These are phyloP conservation scores for Tineola bisselliella DNA, from an alignment of 2,888 invertebrate species.

Conservation along the genomic window DNA sequence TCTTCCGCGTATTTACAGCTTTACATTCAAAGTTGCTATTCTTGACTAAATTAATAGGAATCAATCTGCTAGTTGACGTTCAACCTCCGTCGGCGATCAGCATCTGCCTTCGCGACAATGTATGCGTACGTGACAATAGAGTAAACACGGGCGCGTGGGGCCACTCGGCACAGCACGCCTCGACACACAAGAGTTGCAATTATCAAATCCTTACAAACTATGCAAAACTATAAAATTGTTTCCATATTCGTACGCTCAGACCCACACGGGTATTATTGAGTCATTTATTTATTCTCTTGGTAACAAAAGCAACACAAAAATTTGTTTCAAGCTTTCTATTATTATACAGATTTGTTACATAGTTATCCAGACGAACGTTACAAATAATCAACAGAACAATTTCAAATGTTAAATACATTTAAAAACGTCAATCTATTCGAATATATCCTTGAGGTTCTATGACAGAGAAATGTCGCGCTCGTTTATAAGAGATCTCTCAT, in stretches of 20 bases:
- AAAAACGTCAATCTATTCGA: background rate
- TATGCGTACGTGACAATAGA: conserved; percentile 57
- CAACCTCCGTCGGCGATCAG: background rate
- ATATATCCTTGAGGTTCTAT: background rate
- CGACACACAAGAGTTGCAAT: background rate
- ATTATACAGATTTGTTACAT: too few relatives aligned
- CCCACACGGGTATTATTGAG: background rate
- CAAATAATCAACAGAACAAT: too few relatives aligned
- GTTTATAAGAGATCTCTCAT: conserved; percentile 55
- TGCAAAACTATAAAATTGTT: background rate
- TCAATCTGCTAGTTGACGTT: background rate
- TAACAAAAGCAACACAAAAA: too few relatives aligned
- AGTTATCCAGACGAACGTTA: too few relatives aligned
- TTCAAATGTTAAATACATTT: background rate
- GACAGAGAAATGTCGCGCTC: conserved; percentile 23
- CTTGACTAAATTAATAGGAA: background rate
- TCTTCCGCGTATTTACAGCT: conserved; percentile 1
- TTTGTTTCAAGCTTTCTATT: too few relatives aligned
- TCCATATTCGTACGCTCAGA: background rate
- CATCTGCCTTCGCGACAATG: conserved; percentile 43
- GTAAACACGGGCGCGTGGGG: conserved; percentile 63
- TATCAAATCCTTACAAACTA: background rate
- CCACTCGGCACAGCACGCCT: conserved; percentile 23
- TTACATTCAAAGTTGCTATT: background rate
- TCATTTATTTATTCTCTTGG: background rate